Base-by-base conservation (phyloP, 2,113 vertebrate genomes). In the Prunella himalayana region DNA sequence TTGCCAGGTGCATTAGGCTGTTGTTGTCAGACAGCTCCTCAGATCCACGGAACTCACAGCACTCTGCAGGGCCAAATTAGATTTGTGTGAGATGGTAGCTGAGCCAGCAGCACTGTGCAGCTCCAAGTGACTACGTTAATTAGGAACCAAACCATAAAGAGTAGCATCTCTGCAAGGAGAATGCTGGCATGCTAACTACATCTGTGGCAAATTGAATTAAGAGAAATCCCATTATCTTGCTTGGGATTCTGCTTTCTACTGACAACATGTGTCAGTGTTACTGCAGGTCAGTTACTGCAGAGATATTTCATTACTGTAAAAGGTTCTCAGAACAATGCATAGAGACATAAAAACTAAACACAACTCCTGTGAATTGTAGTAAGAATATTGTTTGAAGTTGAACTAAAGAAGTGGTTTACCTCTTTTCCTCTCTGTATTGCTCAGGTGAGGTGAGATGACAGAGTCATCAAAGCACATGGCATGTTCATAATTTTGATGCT, bases 121-220 rank as follows among this genome's bases (percentile, higher is more conserved):
- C 95, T 97, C 94, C 91, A 71, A 97, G 97, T 97, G 97, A 84
- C 97, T 88, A 37, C 45, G 82, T 95, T 98, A 97, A 98, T 98
- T 97, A 96, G 95, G 90, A 96, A 79, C 86, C 92, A 91, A 97
- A 97, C 95, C 88, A 96, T 80, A 96, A 97, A 97, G 60, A 97
- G 97, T 1, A 82, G 60, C 97, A 95, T 89, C 92, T 98, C 96
- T 97, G 94, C 96, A 88, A 94, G 94, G 94, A 97, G 91, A 82
- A 70, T 37, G 19, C 39, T 88, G 70, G 50, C 84, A 89, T 93
- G 91, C 95, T 97, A 96, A 94, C 82, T 93, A 86, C 79, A 88
- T 94, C 95, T 92, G 81, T 83, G 91, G 94, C 95, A 95, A 97
- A 98, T 97, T 65, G 88, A 97, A 97, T 98, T 92, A 97, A 96